Evolutionary conservation across 2,797 vertebrate genomes (phyloP), one percentile per base, ranked within the genome.

Genomic region (Etheostoma perlongum): DNA sequence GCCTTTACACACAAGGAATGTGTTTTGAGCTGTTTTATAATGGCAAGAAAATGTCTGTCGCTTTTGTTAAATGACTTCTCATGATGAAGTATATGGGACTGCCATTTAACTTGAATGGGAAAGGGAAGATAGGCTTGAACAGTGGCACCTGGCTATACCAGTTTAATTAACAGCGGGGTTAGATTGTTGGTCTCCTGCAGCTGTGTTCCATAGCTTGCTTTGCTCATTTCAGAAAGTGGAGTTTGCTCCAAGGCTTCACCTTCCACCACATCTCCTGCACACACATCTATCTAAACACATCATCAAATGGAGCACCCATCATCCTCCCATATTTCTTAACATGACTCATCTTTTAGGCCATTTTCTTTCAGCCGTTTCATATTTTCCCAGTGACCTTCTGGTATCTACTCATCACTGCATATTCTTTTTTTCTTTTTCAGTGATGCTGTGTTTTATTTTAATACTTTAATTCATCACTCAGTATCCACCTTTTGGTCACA

Each of bases 131-230:
- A 51, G 64, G 58, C 61, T 65, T 54, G 55, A 74, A 44, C 52
- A 53, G 57, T 40, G 72, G 79, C 69, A 36, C 49, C 78, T 63
- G 76, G 76, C 52, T 76, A 0, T 18, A 49, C 25, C 16, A 8
- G 36, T 68, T 52, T 53, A 27, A 54, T 62, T 70, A 63, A 27
- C 55, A 48, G 54, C 69, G 51, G 74, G 79, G 14, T 79, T 72
- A 72, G 77, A 44, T 66, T 52, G 72, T 71, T 5, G 68, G 72
- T 86, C 79, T 83, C 71, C 61, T 63, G 82, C 5, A 30, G 30
- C 74, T 81, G 44, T 82, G 75, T 80, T 85, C 58, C 81, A 76
- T 85, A 78, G 86, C 86, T 88, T 83, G 85, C 86, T 90, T 85
- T 89, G 79, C 86, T 90, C 79, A 87, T 90, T 81, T 80, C 74